A percentile compares a stretch with the other conserved stretches of the same genome.
Evolutionary conservation across 2,797 vertebrate species (phyloP).

Genomic region (Anguilla anguilla): DNA sequence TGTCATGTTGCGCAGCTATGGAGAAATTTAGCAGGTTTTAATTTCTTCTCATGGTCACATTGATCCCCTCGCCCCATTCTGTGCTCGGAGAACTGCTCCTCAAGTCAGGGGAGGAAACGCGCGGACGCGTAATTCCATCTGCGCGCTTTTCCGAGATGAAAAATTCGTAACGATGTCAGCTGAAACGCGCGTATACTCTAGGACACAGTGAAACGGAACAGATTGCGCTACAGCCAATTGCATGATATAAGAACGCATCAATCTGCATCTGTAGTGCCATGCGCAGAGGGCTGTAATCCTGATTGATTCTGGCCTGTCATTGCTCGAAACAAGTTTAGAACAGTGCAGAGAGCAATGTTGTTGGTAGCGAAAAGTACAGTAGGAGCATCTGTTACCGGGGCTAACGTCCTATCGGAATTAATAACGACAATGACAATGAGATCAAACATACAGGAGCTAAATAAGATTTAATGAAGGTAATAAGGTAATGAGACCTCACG

Average conservation of each 20-base stretch:
- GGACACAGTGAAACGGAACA: constrained; percentile 41
- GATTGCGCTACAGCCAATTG: constrained; percentile 48
- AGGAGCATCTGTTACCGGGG: constrained; percentile 38
- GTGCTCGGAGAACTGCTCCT: not conserved
- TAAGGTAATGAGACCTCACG: constrained; percentile 51
- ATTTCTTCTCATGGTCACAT: constrained; percentile 17
- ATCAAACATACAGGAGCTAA: constrained; percentile 52
- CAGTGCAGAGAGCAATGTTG: constrained; percentile 26
- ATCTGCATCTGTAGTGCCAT: constrained; percentile 42
- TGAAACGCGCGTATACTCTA: constrained; percentile 19
- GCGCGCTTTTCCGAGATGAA: constrained; percentile 25
- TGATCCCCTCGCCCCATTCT: constrained; percentile 18
- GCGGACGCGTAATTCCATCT: constrained; percentile 4
- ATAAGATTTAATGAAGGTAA: constrained; percentile 57
- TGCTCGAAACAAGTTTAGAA: constrained; percentile 41
- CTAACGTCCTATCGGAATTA: constrained; percentile 40
- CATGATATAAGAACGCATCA: constrained; percentile 45
- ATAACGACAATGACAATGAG: constrained; percentile 43
- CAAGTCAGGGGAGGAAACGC: constrained; percentile 6
- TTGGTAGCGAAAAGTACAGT: constrained; percentile 21
- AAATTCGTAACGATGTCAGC: constrained; percentile 31
- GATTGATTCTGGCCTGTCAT: constrained; percentile 45
- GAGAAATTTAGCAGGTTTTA: constrained; percentile 24
- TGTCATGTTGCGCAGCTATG: constrained; percentile 33
- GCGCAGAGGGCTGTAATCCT: constrained; percentile 39